Evolutionary conservation across 2,797 vertebrate species (phyloP).

Genomic region (Gymnoscopelus microlampas): DNA sequence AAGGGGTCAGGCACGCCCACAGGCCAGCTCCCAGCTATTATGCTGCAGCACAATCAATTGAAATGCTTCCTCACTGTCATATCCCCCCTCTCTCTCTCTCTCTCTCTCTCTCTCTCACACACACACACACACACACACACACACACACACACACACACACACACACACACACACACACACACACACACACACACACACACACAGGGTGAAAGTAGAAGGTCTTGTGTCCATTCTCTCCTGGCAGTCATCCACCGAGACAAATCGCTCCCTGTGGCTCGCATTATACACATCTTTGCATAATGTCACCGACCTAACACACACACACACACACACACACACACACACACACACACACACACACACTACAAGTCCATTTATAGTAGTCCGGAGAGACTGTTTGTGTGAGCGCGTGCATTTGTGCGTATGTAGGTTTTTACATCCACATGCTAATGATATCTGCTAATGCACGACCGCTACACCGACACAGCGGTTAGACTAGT

Average conservation of each 20-base stretch:
- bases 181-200: conserved; percentile 33
- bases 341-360: not conserved
- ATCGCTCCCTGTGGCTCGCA: conserved; percentile 60
- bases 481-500: not conserved
- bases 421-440: conserved; percentile 16
- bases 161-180: conserved; percentile 13
- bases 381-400: no score
- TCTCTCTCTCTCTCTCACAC: no score
- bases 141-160: not conserved
- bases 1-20: conserved; percentile 51
- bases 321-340: conserved; percentile 6
- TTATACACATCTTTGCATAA: conserved; percentile 71
- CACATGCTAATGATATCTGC: conserved; percentile 63
- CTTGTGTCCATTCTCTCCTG: conserved; percentile 50
- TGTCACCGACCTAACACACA: conserved; percentile 19
- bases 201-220: conserved; percentile 20
- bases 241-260: conserved; percentile 49
- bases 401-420: no score
- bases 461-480: conserved; percentile 43
- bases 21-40: conserved; percentile 60
- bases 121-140: not conserved
- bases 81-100: not conserved
- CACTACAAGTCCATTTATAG: not conserved
- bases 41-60: conserved; percentile 66
- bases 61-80: conserved; percentile 49